Conservation (phyloP, 2,113 vertebrate genomes). For the Crypturellus undulatus region DNA sequence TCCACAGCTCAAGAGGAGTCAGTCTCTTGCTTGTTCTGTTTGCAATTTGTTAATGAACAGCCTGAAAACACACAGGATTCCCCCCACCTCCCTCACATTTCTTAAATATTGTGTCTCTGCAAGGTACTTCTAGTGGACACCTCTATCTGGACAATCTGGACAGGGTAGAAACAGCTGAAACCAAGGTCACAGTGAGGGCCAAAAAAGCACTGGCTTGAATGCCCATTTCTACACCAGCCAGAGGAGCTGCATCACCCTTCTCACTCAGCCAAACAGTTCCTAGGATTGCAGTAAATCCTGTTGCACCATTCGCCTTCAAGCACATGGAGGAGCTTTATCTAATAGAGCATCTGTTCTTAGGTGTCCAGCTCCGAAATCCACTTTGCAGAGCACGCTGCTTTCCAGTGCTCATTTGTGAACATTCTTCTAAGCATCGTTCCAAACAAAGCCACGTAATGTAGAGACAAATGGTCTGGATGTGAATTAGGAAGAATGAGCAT, state of each 20-base stretch:
- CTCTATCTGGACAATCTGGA: constrained; percentile 14
- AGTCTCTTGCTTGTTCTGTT: background rate
- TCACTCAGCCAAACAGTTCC: constrained; percentile 30
- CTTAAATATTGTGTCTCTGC: background rate
- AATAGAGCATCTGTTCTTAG: constrained; percentile 12
- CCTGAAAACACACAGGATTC: background rate
- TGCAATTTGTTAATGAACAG: background rate
- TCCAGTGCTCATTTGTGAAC: constrained; percentile 48
- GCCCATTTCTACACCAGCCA: background rate
- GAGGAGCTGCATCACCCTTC: background rate
- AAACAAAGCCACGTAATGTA: constrained; percentile 41
- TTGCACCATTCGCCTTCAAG: background rate
- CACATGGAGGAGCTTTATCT: background rate
- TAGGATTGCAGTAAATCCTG: constrained; percentile 28
- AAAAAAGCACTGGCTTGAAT: background rate
- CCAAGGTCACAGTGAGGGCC: constrained; percentile 22
- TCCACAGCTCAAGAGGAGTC: background rate
- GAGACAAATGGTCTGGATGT: constrained; percentile 32
- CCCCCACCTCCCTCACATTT: background rate
- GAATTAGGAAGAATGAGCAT: constrained; percentile 17
- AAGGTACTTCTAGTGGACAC: background rate
- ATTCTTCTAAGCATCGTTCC: constrained; percentile 14
- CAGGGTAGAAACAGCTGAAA: constrained; percentile 18
- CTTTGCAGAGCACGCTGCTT: background rate
- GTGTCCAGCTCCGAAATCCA: constrained; percentile 46